A percentile compares a stretch with the other conserved stretches of the same genome.
These are phyloP conservation scores for Papilio demoleus DNA, from an alignment of 2,888 invertebrate genomes.

Conservation along the genomic window DNA sequence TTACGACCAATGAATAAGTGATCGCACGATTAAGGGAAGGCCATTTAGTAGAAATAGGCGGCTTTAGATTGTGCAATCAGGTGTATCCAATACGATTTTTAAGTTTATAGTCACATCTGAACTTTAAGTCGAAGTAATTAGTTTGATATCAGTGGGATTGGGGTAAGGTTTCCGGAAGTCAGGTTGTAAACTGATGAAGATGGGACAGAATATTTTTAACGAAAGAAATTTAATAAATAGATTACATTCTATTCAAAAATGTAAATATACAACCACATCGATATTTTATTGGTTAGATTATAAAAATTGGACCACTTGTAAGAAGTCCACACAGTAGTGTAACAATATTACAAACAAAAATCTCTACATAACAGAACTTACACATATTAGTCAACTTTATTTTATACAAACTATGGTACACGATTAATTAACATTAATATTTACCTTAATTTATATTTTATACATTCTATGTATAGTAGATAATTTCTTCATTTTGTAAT, in stretches of 20 bases:
- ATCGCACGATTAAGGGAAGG: no score
- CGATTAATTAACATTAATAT: slow-evolving; percentile 81
- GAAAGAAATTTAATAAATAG: slow-evolving; percentile 81
- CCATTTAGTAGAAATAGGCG: no score
- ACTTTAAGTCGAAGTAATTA: not conserved
- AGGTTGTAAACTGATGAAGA: slow-evolving; percentile 51
- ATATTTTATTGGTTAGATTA: slow-evolving; percentile 84
- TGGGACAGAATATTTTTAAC: slow-evolving; percentile 68
- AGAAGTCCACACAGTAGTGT: slow-evolving; percentile 79
- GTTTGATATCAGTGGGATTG: not conserved
- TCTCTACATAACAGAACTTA: slow-evolving; percentile 84
- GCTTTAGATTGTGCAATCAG: no score
- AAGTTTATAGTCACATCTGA: no score
- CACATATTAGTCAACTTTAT: slow-evolving; percentile 83
- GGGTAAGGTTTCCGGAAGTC: slow-evolving; percentile 1
- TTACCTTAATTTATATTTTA: slow-evolving; percentile 76
- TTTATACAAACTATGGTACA: slow-evolving; percentile 82
- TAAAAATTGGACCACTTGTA: slow-evolving; percentile 82
- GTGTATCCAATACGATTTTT: no score
- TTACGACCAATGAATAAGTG: no score
- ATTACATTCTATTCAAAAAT: slow-evolving; percentile 81
- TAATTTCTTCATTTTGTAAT: slow-evolving; percentile 81
- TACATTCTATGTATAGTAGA: slow-evolving; percentile 82
- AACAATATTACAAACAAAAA: slow-evolving; percentile 84
- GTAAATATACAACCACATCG: slow-evolving; percentile 84